A percentile compares a stretch with the other conserved stretches of the same genome.
These are phyloP conservation scores for Aurelia sp. DNA, from an alignment of 30 jellyfish, hydroid and myxozoan species.

Conservation along the genomic window DNA sequence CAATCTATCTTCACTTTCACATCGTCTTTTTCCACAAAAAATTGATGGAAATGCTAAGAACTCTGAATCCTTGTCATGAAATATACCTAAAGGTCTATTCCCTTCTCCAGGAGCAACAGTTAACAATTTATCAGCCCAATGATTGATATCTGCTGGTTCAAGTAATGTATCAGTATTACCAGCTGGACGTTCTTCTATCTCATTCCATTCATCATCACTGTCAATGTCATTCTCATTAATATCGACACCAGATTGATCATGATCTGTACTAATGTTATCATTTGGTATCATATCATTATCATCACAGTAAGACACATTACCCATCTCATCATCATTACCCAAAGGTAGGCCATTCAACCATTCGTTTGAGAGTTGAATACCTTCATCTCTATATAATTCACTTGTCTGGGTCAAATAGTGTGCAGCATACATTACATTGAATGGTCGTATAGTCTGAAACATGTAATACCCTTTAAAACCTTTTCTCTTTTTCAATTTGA, in stretches of 20 bases:
- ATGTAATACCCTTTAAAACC: neutral
- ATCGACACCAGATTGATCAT: neutral
- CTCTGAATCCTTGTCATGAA: constrained; percentile 30
- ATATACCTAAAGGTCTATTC: constrained; percentile 44
- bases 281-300: neutral
- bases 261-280: neutral
- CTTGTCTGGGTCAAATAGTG: constrained; percentile 25
- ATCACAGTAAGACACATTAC: neutral
- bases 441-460: constrained; percentile 17
- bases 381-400: constrained; percentile 14
- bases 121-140: neutral
- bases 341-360: neutral
- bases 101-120: constrained; percentile 55
- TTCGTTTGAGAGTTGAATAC: neutral
- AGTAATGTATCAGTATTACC: constrained; percentile 45
- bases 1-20: neutral
- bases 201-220: constrained; percentile 50
- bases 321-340: too few relatives aligned
- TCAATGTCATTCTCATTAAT: neutral
- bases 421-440: constrained; percentile 33
- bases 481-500: neutral
- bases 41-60: constrained; percentile 40
- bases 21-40: constrained; percentile 31
- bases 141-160: neutral
- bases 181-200: constrained; percentile 1